Conservation (phyloP, 2,888 invertebrate species). For the Dolichomitus sp. region DNA sequence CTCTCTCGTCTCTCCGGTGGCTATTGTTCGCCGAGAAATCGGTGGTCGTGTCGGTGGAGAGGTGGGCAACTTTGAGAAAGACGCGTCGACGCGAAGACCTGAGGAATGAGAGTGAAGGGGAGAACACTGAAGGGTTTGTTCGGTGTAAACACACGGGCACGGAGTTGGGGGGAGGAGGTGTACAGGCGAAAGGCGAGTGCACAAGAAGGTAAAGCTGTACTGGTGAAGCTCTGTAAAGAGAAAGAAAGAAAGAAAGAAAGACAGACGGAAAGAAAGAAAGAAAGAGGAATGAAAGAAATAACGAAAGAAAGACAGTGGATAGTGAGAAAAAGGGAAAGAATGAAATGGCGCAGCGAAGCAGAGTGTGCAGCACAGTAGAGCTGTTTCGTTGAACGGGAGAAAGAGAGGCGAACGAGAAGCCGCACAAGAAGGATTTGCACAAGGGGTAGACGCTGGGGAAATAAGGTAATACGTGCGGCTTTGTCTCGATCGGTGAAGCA, state of each 20-base stretch:
- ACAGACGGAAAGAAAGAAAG: slow-evolving; percentile 2
- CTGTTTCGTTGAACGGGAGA: slow-evolving; percentile 36
- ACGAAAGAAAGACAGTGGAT: slow-evolving; percentile 35
- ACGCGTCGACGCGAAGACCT: slow-evolving; percentile 41
- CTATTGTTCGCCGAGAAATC: slow-evolving; percentile 62
- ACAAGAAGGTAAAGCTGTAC: slow-evolving; percentile 36
- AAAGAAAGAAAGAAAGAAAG: not conserved
- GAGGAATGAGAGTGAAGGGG: slow-evolving; percentile 35
- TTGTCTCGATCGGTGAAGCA: slow-evolving; percentile 79
- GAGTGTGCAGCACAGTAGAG: slow-evolving; percentile 29
- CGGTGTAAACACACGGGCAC: slow-evolving; percentile 60
- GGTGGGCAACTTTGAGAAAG: slow-evolving; percentile 56
- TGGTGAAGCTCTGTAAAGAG: slow-evolving; percentile 32
- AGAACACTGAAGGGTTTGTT: slow-evolving; percentile 66
- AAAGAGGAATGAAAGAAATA: slow-evolving; percentile 37
- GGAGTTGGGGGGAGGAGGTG: slow-evolving; percentile 6
- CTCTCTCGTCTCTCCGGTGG: slow-evolving; percentile 35
- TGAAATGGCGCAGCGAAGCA: slow-evolving; percentile 37
- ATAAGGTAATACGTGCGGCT: slow-evolving; percentile 83
- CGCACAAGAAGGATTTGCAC: slow-evolving; percentile 79
- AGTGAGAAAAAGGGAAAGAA: slow-evolving; percentile 40
- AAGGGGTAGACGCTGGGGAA: slow-evolving; percentile 80
- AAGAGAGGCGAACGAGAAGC: slow-evolving; percentile 63
- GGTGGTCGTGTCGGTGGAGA: slow-evolving; percentile 52
- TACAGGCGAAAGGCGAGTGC: slow-evolving; percentile 48